Evolutionary conservation across 1,140 invertebrate species (phyloP).

Genomic region (Latrodectus geometricus): DNA sequence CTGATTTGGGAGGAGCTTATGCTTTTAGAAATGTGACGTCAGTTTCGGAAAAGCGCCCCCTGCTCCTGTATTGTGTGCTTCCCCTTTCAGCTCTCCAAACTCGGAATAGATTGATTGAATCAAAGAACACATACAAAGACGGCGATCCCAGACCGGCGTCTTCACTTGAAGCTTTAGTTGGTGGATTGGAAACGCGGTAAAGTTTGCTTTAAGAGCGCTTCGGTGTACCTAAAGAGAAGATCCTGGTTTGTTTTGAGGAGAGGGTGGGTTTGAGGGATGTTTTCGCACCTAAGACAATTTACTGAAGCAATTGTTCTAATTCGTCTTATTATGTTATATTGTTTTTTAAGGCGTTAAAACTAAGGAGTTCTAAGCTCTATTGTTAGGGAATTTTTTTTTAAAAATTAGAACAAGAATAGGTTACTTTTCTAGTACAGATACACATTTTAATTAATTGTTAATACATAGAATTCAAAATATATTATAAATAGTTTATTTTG

Average conservation of each 20-base stretch:
- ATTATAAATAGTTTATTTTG: too few relatives aligned
- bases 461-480: too few relatives aligned
- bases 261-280: neutral
- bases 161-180: neutral
- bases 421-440: too few relatives aligned
- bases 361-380: too few relatives aligned
- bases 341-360: too few relatives aligned
- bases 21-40: conserved; percentile 26
- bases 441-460: too few relatives aligned
- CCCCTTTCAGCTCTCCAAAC: neutral
- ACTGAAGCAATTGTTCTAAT: too few relatives aligned
- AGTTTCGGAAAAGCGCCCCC: conserved; percentile 30
- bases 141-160: neutral
- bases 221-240: neutral
- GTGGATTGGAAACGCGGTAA: neutral
- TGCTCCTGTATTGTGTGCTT: conserved; percentile 15
- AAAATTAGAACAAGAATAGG: too few relatives aligned
- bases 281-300: neutral
- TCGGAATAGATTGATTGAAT: conserved; percentile 39
- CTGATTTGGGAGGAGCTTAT: conserved; percentile 35
- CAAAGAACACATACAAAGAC: conserved; percentile 34
- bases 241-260: conserved; percentile 11
- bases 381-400: too few relatives aligned
- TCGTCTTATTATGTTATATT: too few relatives aligned
- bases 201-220: conserved; percentile 32